A percentile compares a stretch with the other conserved stretches of the same genome.
Conservation (phyloP, 2,113 vertebrate species). For the Rostratula benghalensis region DNA sequence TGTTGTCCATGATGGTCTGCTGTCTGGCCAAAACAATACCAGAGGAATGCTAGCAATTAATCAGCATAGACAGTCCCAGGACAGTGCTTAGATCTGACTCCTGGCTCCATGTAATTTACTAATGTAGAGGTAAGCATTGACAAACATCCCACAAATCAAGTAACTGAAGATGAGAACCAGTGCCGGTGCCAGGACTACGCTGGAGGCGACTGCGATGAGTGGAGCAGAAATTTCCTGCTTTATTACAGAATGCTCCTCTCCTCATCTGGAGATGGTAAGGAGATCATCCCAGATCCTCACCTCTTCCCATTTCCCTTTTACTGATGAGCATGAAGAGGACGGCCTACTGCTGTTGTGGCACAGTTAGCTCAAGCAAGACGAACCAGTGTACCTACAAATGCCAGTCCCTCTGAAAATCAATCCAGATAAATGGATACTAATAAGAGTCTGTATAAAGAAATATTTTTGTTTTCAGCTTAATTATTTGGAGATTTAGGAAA, state of each 20-base stretch:
- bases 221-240: not conserved
- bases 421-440: not conserved
- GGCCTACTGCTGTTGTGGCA: not conserved
- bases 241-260: not conserved
- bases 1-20: not conserved
- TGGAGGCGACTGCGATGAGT: not conserved
- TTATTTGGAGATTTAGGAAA: not conserved
- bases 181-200: not conserved
- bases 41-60: not conserved
- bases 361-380: not conserved
- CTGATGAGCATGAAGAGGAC: rapidly evolving
- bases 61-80: not conserved
- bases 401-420: not conserved
- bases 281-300: not conserved
- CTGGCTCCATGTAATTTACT: not conserved
- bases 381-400: not conserved
- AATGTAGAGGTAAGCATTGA: not conserved
- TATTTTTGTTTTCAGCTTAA: not conserved
- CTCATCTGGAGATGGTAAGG: not conserved
- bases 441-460: not conserved
- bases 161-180: not conserved
- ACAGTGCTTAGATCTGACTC: not conserved
- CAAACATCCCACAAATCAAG: not conserved
- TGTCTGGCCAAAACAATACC: not conserved
- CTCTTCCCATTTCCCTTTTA: not conserved